These are phyloP conservation scores for Mustelus asterias DNA, from an alignment of 2,113 vertebrate species.

Conservation along the genomic window DNA sequence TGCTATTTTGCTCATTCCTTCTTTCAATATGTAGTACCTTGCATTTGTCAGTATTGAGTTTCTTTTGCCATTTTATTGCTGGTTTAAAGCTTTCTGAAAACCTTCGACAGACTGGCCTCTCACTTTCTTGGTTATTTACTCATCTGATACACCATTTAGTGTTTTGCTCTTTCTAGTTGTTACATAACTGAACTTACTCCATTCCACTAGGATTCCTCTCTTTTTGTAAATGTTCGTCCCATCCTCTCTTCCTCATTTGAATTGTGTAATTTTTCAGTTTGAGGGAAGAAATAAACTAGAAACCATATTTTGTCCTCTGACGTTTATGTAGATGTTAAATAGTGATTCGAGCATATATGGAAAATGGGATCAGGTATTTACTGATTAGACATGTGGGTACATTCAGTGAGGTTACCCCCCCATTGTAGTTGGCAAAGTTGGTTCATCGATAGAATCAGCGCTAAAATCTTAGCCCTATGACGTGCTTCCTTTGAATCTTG, in stretches of 20 bases:
- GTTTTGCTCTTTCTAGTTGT: background rate
- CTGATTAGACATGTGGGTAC: background rate
- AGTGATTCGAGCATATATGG: background rate
- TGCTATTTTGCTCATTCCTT: background rate
- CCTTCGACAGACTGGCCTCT: background rate
- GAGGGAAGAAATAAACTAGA: too few relatives aligned
- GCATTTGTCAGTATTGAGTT: background rate
- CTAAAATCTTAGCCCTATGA: background rate
- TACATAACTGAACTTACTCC: too few relatives aligned
- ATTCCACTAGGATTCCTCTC: too few relatives aligned
- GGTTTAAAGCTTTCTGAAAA: background rate
- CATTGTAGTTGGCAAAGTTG: background rate
- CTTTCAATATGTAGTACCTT: background rate
- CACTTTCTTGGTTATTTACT: background rate
- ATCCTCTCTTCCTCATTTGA: too few relatives aligned
- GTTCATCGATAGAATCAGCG: background rate
- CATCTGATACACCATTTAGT: background rate
- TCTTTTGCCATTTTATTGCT: background rate
- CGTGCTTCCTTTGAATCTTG: background rate
- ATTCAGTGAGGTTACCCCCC: background rate
- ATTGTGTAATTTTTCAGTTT: too few relatives aligned
- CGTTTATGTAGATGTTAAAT: too few relatives aligned
- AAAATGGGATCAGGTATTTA: background rate
- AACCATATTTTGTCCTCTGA: too few relatives aligned
- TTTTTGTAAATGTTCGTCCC: too few relatives aligned